Evolutionary conservation across 2,797 vertebrate genomes (phyloP).

Genomic region (Aldrovandia affinis): DNA sequence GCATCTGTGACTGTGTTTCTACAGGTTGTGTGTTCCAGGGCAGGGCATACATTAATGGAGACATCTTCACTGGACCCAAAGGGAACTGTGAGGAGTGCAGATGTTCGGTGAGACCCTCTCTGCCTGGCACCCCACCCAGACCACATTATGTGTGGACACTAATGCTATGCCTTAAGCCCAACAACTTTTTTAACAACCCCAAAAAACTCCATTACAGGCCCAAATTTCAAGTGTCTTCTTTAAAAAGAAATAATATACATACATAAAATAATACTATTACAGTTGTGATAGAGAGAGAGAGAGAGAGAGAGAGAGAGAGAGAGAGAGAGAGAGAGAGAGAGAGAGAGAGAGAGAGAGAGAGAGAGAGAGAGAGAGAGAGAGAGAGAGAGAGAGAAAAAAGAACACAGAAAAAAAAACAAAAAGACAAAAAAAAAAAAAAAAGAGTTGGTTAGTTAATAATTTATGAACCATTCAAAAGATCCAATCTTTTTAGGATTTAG

Average conservation of each 20-base stretch:
- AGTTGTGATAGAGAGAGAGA: no score
- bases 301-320: not conserved
- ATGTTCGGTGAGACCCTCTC: constrained; percentile 69
- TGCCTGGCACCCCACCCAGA: not conserved
- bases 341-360: not conserved
- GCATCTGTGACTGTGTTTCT: not conserved
- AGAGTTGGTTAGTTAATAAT: not conserved
- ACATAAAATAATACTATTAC: no score
- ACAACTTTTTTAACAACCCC: not conserved
- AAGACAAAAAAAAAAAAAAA: no score
- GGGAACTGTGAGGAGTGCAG: constrained; percentile 70
- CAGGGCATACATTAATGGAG: constrained; percentile 63
- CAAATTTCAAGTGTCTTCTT: no score
- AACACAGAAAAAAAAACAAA: not conserved
- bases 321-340: not conserved
- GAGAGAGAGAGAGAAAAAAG: not conserved
- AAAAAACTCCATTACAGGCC: not conserved
- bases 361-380: not conserved
- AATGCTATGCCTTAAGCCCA: no score
- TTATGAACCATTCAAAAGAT: not conserved
- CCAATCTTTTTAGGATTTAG: not conserved
- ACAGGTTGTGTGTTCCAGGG: constrained; percentile 70
- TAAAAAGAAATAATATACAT: no score
- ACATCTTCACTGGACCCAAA: constrained; percentile 53
- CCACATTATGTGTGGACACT: no score